Evolutionary conservation across 2,113 vertebrate species (phyloP).

Genomic region (Herpetotheres cachinnans): DNA sequence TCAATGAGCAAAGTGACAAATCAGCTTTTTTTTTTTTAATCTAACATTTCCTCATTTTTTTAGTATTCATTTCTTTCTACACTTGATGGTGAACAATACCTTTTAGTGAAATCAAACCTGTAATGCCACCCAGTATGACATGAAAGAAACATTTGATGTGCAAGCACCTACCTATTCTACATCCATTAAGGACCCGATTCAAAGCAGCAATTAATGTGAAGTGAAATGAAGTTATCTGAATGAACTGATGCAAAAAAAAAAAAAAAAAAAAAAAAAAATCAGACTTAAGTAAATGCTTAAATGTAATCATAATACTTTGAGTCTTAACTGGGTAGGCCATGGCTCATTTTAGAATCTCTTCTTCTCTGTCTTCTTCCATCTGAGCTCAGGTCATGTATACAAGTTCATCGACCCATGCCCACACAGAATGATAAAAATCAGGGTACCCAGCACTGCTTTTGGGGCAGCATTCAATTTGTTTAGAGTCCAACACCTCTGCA

Average conservation of each 20-base stretch:
- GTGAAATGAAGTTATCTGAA: neutral
- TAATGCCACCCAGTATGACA: constrained; percentile 20
- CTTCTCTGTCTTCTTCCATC: neutral
- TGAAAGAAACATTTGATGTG: neutral
- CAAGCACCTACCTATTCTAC: neutral
- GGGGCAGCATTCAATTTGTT: neutral
- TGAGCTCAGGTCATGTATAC: neutral
- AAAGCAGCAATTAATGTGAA: neutral
- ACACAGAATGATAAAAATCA: neutral
- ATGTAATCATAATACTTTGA: neutral
- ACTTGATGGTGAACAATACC: neutral
- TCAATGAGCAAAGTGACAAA: constrained; percentile 71
- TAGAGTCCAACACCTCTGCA: neutral
- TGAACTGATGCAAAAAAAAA: neutral
- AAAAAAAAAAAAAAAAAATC: neutral
- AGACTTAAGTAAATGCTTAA: neutral
- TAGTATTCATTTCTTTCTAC: constrained; percentile 1
- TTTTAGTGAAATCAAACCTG: constrained; percentile 34
- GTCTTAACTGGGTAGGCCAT: neutral
- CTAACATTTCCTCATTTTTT: constrained; percentile 58
- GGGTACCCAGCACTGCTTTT: neutral
- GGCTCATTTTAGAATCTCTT: neutral
- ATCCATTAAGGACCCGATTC: neutral
- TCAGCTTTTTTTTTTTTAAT: constrained; percentile 57
- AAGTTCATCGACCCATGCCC: neutral